Evolutionary conservation across 2,113 vertebrate genomes (phyloP), one percentile per base, ranked within the genome.

Genomic region (Nycticorax nycticorax): DNA sequence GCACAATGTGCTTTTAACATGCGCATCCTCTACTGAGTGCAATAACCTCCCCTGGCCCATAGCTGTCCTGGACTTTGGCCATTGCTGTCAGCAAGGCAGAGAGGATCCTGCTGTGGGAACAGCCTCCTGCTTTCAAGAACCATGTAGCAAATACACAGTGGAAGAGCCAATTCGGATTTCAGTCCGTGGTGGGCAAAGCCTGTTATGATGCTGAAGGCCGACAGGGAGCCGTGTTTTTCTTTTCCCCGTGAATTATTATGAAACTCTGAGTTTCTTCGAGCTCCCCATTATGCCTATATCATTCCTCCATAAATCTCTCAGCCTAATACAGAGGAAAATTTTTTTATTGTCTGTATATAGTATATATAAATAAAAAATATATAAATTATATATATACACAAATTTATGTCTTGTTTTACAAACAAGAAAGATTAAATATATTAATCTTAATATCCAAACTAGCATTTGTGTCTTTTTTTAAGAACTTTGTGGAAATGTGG

Each of bases 381-480:
- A 97, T 93, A 96, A 81, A 95, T 94, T 96, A 95, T 96, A 96
- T 94, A 97, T 94, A 97, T 89, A 96, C 67, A 95, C 78, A 97
- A 93, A 94, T 96, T 97, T 96, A 97, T 97, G 96, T 97, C 97
- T 97, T 98, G 96, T 97, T 97, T 97, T 96, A 96, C 95, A 97
- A 97, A 96, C 94, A 96, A 96, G 95, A 95, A 93, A 96, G 96
- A 98, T 96, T 97, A 97, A 98, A 98, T 96, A 96, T 96, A 97
- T 94, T 90, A 84, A 95, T 96, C 95, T 97, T 97, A 96, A 85
- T 97, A 97, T 86, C 96, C 86, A 89, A 95, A 88, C 45, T 50
- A 88, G 72, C 71, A 91, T 77, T 71, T 76, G 78, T 90, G 96
- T 88, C 52, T 84, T 85, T 82, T 95, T 85, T 94, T 30, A 92